Evolutionary conservation across 2,888 invertebrate genomes (phyloP), one percentile per base, ranked within the genome.

Genomic region (Dolichopus griseipennis): DNA sequence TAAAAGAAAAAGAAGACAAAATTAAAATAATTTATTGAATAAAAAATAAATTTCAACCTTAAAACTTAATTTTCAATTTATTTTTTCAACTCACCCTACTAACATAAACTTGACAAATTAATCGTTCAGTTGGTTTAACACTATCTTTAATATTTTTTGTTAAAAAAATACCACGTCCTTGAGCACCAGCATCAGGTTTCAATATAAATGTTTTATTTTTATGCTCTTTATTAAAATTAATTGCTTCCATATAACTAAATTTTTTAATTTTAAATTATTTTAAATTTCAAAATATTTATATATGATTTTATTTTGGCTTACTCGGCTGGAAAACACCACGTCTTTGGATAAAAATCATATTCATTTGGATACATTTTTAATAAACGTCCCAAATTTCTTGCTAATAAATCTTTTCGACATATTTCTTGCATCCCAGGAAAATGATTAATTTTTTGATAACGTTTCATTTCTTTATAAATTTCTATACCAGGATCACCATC

Each of bases 291-390:
- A 34, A 34, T 4, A 64, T 34, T n/a, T 18, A 12, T 27, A 33
- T 64, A 65, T 21, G 65, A 20, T 65, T 6, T 27, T 18, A 64
- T 66, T 33, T 62, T 22, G 21, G 84, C 88, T 86, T 83, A 92
- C 92, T 95, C 94, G 22, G 93, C 91, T 34, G 96, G 95, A 72
- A 96, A 85, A 79, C 93, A 92, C 95, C 95, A 96, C 10, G 95
- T 93, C 83, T 91, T 93, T 1, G 96, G 95, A 78, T 93, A 95
- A 78, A 95, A 92, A 77, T 90, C 91, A 79, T 95, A 96, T 72
- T 95, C 95, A 74, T 89, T 89, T 0, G 95, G 93, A 80, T 92
- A 95, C 68, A 92, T 83, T 80, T 92, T 90, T 70, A 89, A 85
- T 95, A 95, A 95, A 73, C 94, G 86, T 79, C 93, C 95, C 70